A percentile compares a stretch with the other conserved stretches of the same genome.
These are phyloP conservation scores for Leptinotarsa lineolata DNA, from an alignment of 1,140 invertebrate species.

Conservation along the genomic window DNA sequence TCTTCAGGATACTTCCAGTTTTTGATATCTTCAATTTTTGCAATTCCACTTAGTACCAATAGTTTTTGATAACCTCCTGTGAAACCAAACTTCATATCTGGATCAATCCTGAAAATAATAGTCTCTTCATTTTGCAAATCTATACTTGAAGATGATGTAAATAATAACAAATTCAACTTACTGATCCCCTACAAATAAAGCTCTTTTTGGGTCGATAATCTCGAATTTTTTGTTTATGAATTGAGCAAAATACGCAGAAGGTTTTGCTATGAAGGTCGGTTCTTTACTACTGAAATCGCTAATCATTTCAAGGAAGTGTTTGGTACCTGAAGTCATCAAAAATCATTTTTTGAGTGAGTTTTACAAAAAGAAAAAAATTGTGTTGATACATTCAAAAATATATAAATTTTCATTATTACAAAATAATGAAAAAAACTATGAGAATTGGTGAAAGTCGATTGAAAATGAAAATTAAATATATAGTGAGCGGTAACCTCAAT, in stretches of 20 bases:
- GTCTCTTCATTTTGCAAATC: background rate
- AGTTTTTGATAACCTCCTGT: constrained; percentile 47
- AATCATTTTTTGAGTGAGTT: no score
- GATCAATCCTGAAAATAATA: constrained; percentile 40
- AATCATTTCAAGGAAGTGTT: constrained; percentile 16
- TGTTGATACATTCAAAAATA: no score
- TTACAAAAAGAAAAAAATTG: no score
- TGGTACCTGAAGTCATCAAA: background rate
- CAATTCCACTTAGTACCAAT: constrained; percentile 47
- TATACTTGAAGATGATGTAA: background rate
- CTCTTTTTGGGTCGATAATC: constrained; percentile 31
- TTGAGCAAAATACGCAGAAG: constrained; percentile 35
- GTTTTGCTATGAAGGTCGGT: constrained; percentile 44
- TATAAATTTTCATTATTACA: no score
- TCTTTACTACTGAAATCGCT: constrained; percentile 34
- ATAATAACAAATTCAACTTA: constrained; percentile 37
- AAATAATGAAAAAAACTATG: no score
- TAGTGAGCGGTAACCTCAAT: no score
- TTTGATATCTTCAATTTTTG: constrained; percentile 42
- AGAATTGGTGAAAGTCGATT: no score
- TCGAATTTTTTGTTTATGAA: constrained; percentile 38
- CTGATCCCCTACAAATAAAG: constrained; percentile 46
- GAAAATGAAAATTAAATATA: no score
- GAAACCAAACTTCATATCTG: constrained; percentile 49
- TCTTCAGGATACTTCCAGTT: constrained; percentile 36